Conservation (phyloP, 2,113 vertebrate genomes). For the Sturnus vulgaris region DNA sequence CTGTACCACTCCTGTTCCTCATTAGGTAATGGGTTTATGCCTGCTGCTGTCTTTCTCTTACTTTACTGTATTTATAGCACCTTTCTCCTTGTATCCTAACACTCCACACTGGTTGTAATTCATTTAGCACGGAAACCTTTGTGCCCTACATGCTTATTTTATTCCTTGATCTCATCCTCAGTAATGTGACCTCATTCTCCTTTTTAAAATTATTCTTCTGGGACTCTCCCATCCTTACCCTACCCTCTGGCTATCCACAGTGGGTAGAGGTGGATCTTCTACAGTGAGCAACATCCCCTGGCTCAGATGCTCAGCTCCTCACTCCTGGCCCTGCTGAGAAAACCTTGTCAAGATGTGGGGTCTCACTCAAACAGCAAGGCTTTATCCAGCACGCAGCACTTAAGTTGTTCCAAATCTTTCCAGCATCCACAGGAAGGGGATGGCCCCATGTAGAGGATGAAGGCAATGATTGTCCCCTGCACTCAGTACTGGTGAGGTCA, state of each 20-base stretch:
- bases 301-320: not conserved
- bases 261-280: not conserved
- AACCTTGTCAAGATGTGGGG: not conserved
- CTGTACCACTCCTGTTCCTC: constrained; percentile 22
- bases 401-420: not conserved
- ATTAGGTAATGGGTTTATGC: constrained; percentile 59
- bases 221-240: constrained; percentile 4
- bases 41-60: constrained; percentile 41
- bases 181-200: constrained; percentile 63
- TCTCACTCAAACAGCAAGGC: not conserved
- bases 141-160: constrained; percentile 64
- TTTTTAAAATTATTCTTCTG: constrained; percentile 13
- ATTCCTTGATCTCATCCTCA: constrained; percentile 61
- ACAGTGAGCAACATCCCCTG: rapidly evolving
- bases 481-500: not conserved
- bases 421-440: not conserved
- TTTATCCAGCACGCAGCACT: not conserved
- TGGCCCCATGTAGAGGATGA: not conserved
- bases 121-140: constrained; percentile 57
- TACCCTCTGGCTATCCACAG: not conserved
- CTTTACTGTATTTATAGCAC: constrained; percentile 64
- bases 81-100: constrained; percentile 58
- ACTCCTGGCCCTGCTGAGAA: rapidly evolving
- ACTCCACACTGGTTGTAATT: constrained; percentile 51
- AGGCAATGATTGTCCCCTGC: not conserved